A percentile compares a stretch with the other conserved stretches of the same genome.
Evolutionary conservation across 37 sponge, comb jelly and placozoan genomes (phyloP).

Genomic region (Haliclona indistincta): DNA sequence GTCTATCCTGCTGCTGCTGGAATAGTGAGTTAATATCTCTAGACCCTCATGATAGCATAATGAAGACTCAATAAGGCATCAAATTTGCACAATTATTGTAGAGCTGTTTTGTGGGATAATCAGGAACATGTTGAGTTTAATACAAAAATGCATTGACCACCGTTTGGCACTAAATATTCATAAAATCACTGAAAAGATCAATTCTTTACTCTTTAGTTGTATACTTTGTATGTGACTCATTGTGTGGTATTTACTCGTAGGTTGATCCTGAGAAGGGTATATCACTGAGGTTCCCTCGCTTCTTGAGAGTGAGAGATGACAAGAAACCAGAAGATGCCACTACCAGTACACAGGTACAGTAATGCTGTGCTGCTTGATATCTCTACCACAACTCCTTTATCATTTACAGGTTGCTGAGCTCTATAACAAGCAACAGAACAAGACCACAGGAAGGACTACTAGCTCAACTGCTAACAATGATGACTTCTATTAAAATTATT

Average conservation of each 20-base stretch:
- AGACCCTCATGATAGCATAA: too few species aligned
- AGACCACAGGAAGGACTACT: constrained; percentile 16
- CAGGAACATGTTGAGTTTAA: too few species aligned
- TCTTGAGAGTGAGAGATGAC: constrained; percentile 91
- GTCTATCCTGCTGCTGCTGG: constrained; percentile 94
- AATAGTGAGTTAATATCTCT: constrained; percentile 54
- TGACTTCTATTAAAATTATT: constrained; percentile 67
- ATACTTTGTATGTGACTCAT: too few species aligned
- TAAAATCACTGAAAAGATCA: too few species aligned
- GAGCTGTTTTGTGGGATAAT: too few species aligned
- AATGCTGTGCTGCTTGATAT: not conserved
- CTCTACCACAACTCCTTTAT: not conserved
- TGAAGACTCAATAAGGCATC: too few species aligned
- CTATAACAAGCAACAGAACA: constrained; percentile 84
- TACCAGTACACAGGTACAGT: constrained; percentile 68
- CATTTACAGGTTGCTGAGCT: constrained; percentile 73
- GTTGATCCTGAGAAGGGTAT: constrained; percentile 97
- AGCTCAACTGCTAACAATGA: constrained; percentile 46
- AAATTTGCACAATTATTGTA: too few species aligned
- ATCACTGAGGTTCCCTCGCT: constrained; percentile 97
- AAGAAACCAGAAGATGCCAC: constrained; percentile 97
- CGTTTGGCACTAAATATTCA: too few species aligned
- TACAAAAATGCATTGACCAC: too few species aligned
- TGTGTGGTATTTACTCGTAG: constrained; percentile 37
- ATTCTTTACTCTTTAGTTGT: too few species aligned